Conservation (phyloP, 2,113 vertebrate genomes). For the Anhinga rufa region DNA sequence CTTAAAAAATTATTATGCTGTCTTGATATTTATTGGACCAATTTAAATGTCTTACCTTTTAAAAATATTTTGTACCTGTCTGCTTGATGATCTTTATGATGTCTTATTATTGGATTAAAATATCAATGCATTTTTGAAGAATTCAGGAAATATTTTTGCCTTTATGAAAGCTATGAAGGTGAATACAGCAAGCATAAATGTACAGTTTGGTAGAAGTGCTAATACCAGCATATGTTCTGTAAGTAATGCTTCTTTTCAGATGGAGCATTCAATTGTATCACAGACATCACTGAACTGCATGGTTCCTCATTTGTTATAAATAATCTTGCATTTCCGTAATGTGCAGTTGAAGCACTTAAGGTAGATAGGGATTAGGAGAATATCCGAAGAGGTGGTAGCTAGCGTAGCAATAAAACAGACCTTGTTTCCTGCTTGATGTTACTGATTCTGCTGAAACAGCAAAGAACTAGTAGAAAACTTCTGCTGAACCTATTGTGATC, state of each 20-base stretch:
- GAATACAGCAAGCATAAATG: neutral
- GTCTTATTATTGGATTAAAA: neutral
- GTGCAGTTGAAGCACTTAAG: neutral
- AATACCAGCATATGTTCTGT: neutral
- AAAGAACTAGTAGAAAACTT: neutral
- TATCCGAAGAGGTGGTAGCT: neutral
- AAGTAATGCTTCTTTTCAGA: neutral
- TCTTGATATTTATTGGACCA: neutral
- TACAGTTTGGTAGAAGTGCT: neutral
- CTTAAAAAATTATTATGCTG: neutral
- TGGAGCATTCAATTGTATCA: neutral
- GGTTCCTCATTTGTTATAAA: neutral
- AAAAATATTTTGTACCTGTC: neutral
- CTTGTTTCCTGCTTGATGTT: neutral
- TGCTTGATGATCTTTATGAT: neutral
- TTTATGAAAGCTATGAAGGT: neutral
- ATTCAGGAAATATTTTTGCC: neutral
- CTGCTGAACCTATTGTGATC: neutral
- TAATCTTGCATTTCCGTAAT: neutral
- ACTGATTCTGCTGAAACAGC: neutral
- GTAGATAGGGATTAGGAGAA: neutral
- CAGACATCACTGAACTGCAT: neutral
- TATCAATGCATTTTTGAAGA: neutral
- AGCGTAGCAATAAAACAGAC: neutral
- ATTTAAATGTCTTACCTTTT: neutral